These are phyloP conservation scores for Drosophila punjabiensis DNA, from an alignment of 1,140 invertebrate species.

Conservation along the genomic window DNA sequence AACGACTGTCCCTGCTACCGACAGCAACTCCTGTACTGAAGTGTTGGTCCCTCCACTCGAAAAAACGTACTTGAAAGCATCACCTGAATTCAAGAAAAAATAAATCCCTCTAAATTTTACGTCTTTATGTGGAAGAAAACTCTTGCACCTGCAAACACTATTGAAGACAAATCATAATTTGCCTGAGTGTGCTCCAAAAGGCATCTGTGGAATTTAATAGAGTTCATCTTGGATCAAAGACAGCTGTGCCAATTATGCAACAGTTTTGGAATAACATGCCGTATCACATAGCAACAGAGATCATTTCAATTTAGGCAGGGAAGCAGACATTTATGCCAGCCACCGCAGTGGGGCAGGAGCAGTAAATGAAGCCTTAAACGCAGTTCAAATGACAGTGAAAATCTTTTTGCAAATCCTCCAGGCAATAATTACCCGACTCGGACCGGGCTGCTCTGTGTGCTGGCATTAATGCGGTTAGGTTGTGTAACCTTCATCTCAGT, in stretches of 20 bases:
- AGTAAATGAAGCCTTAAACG: conserved; percentile 55
- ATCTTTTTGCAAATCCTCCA: conserved; percentile 66
- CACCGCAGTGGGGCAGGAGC: conserved; percentile 12
- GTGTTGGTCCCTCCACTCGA: conserved; percentile 21
- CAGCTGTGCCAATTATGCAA: not conserved
- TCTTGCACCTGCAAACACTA: not conserved
- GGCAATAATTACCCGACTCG: conserved; percentile 61
- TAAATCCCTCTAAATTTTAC: not conserved
- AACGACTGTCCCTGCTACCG: conserved; percentile 34
- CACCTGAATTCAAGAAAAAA: not conserved
- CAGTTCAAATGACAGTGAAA: conserved; percentile 65
- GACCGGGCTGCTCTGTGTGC: conserved; percentile 3
- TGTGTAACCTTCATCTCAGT: conserved; percentile 56
- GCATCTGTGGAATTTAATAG: not conserved
- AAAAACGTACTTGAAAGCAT: not conserved
- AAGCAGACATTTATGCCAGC: conserved; percentile 24
- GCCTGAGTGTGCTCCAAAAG: not conserved
- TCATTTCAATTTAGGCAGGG: conserved; percentile 39
- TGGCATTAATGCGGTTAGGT: conserved; percentile 72
- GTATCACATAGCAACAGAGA: conserved; percentile 5
- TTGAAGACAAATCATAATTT: no score
- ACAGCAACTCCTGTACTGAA: conserved; percentile 30
- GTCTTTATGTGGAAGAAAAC: not conserved
- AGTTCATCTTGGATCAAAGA: not conserved
- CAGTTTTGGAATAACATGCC: conserved; percentile 9